Percentiles rank a stretch among this genome's conserved stretches.
Conservation (phyloP, 1,140 invertebrate genomes). For the Micrasema longulum region DNA sequence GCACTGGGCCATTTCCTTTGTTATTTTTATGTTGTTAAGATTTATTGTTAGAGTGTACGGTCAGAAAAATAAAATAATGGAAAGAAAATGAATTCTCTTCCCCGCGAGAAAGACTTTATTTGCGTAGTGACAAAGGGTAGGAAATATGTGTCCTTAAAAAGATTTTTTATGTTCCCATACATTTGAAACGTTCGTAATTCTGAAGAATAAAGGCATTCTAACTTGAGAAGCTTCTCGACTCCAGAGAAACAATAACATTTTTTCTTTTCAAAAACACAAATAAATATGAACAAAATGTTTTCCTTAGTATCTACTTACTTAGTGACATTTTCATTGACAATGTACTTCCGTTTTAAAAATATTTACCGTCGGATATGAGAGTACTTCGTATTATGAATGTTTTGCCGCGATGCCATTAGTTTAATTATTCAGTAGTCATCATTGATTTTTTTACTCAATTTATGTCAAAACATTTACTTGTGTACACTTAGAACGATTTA, state of each 20-base stretch:
- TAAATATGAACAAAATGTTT: not conserved
- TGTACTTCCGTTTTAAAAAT: too few species aligned
- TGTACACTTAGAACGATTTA: too few species aligned
- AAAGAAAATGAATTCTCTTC: slow-evolving; percentile 45
- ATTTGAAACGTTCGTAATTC: slow-evolving; percentile 21
- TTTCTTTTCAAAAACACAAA: not conserved
- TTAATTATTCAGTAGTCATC: too few species aligned
- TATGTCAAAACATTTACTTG: too few species aligned
- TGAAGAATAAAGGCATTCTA: slow-evolving; percentile 6
- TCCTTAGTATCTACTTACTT: too few species aligned
- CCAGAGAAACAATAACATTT: not conserved
- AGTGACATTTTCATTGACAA: too few species aligned
- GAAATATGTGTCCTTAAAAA: slow-evolving; percentile 31
- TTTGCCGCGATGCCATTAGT: too few species aligned
- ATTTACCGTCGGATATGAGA: too few species aligned
- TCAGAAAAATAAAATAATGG: slow-evolving; percentile 50
- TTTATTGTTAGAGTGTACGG: slow-evolving; percentile 52
- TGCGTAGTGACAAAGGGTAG: slow-evolving; percentile 39
- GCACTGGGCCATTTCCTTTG: slow-evolving; percentile 54
- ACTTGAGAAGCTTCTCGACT: slow-evolving; percentile 16
- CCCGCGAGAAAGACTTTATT: slow-evolving; percentile 38
- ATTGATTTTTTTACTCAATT: too few species aligned
- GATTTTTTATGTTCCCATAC: slow-evolving; percentile 27
- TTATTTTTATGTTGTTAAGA: slow-evolving; percentile 54
- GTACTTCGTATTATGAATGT: too few species aligned